These are phyloP conservation scores for Cynopterus sphinx DNA, from an alignment of 2,797 vertebrate species.

Conservation along the genomic window DNA sequence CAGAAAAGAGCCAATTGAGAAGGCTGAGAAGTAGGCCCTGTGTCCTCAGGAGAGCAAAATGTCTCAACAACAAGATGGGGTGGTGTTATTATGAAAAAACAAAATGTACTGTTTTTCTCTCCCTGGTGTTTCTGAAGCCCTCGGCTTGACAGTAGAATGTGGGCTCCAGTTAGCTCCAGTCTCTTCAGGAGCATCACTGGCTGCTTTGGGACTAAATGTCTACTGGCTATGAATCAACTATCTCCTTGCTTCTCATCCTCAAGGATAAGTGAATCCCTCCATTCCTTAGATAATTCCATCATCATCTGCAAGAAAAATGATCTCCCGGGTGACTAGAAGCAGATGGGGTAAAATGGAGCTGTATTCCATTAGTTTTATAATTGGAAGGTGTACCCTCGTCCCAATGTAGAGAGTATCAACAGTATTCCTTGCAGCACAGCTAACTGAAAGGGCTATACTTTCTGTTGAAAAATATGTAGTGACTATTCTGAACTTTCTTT, in stretches of 20 bases:
- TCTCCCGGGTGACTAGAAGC: constrained; percentile 43
- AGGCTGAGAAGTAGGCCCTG: constrained; percentile 31
- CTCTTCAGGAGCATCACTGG: constrained; percentile 51
- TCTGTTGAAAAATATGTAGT: constrained; percentile 58
- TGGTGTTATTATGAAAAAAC: constrained; percentile 81
- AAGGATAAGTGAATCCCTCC: constrained; percentile 74
- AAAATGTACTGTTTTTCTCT: constrained; percentile 78
- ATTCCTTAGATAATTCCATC: constrained; percentile 67
- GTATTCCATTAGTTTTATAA: constrained; percentile 44
- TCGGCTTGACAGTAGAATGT: constrained; percentile 74
- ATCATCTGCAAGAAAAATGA: constrained; percentile 67
- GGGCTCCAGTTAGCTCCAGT: constrained; percentile 63
- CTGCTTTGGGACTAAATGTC: constrained; percentile 78
- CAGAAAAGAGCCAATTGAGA: background rate
- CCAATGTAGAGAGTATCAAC: background rate
- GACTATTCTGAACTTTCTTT: constrained; percentile 13
- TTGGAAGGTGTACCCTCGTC: background rate
- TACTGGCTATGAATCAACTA: constrained; percentile 81
- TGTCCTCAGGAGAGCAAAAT: constrained; percentile 66
- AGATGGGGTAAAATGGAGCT: constrained; percentile 35
- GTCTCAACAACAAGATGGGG: constrained; percentile 75
- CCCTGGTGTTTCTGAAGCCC: constrained; percentile 78
- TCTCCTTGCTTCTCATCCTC: constrained; percentile 53
- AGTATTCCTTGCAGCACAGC: background rate
- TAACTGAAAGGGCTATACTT: constrained; percentile 46